Percentiles rank a stretch among this genome's conserved stretches.
Evolutionary conservation across 2,888 invertebrate species (phyloP).

Genomic region (Rhagonycha lutea): DNA sequence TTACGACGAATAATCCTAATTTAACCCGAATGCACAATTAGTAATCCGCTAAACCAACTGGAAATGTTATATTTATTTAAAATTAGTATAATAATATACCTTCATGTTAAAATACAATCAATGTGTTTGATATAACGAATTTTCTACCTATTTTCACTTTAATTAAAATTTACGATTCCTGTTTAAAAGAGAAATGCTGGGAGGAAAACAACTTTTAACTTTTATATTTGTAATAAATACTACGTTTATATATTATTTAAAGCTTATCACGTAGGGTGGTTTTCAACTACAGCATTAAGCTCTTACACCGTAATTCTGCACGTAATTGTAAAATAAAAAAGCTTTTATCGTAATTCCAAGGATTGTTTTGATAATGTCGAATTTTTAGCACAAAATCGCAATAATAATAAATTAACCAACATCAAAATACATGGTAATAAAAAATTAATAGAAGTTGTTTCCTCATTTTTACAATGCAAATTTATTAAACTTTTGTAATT

Average conservation of each 20-base stretch:
- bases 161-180: background rate
- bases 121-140: background rate
- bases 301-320: background rate
- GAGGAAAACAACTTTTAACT: background rate
- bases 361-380: background rate
- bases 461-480: background rate
- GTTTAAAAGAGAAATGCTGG: background rate
- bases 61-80: conserved; percentile 7
- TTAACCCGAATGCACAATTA: conserved; percentile 12
- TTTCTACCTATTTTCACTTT: background rate
- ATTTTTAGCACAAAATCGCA: background rate
- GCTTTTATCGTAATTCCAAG: background rate
- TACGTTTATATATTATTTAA: background rate
- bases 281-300: background rate
- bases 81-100: background rate
- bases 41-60: conserved; percentile 23
- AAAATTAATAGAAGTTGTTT: background rate
- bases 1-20: conserved; percentile 22
- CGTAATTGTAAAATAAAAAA: background rate
- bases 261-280: background rate
- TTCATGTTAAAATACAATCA: background rate
- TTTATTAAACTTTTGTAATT: background rate
- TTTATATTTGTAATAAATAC: background rate
- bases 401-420: background rate
- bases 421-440: background rate